These are phyloP conservation scores for Drosophila kambysellisi DNA, from an alignment of 2,888 invertebrate species.

Conservation along the genomic window DNA sequence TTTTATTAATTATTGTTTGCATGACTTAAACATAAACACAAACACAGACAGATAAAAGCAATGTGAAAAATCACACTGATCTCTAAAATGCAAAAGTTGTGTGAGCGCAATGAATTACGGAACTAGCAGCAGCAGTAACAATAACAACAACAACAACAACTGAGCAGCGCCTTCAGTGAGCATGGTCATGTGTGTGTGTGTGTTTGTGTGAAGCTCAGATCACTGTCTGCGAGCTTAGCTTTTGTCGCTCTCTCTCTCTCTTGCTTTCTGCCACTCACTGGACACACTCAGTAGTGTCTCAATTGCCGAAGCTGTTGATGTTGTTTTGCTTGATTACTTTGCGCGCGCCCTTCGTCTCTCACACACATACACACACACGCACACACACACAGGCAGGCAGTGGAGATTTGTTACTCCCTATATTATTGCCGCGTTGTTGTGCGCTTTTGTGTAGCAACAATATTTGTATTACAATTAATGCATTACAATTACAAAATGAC, in stretches of 20 bases:
- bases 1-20: constrained; percentile 30
- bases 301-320: constrained; percentile 37
- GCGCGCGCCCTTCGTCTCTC: constrained; percentile 13
- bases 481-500: constrained; percentile 61
- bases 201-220: constrained; percentile 21
- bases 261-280: neutral
- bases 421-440: constrained; percentile 14
- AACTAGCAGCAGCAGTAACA: constrained; percentile 12
- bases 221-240: constrained; percentile 17
- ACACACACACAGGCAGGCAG: neutral
- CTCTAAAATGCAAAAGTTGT: constrained; percentile 22
- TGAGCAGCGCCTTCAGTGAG: constrained; percentile 1
- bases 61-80: constrained; percentile 4
- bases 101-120: constrained; percentile 36
- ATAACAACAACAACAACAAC: constrained; percentile 13
- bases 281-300: constrained; percentile 6
- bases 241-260: constrained; percentile 7
- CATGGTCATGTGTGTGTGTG: neutral
- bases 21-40: constrained; percentile 3
- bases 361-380: neutral
- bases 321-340: constrained; percentile 47
- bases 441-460: constrained; percentile 24
- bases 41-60: constrained; percentile 1
- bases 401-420: constrained; percentile 15
- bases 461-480: constrained; percentile 60